These are phyloP conservation scores for Talpa occidentalis DNA, from an alignment of 2,113 vertebrate species.

Conservation along the genomic window DNA sequence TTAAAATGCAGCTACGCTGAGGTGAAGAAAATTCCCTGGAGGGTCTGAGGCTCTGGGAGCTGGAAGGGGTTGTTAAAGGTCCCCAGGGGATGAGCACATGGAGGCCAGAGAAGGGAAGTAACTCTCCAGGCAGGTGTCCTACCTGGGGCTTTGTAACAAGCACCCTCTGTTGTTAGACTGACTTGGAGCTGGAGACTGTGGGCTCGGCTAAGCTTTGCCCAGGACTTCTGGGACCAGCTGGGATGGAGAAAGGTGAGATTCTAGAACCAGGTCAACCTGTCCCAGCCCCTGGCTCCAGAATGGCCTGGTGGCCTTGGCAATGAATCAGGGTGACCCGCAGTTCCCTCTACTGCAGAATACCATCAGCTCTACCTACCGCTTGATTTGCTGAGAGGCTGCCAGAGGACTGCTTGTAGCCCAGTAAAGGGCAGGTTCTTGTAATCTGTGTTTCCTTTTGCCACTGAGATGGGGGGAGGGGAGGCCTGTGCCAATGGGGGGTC, in stretches of 20 bases:
- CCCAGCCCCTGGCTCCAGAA: background rate
- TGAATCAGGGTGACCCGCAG: background rate
- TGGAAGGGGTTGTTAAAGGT: background rate
- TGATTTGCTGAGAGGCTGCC: too few relatives aligned
- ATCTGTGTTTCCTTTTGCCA: too few relatives aligned
- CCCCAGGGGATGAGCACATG: background rate
- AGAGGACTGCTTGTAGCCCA: accelerated
- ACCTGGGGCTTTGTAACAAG: background rate
- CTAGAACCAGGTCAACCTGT: background rate
- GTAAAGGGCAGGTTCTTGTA: background rate
- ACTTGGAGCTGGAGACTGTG: background rate
- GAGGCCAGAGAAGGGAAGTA: background rate
- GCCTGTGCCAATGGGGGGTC: background rate
- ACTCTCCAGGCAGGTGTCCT: accelerated
- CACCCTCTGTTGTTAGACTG: accelerated
- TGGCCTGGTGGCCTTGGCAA: accelerated
- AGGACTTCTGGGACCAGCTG: background rate
- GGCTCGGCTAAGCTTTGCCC: background rate
- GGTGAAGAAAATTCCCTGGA: background rate
- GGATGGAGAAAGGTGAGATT: background rate
- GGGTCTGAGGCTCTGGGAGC: background rate
- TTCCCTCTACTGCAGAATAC: background rate
- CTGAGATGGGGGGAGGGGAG: background rate
- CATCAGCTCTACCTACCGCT: too few relatives aligned
- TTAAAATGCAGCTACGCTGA: background rate